Base-by-base conservation (phyloP, 1,140 invertebrate species). In the Calliphora vicina region DNA sequence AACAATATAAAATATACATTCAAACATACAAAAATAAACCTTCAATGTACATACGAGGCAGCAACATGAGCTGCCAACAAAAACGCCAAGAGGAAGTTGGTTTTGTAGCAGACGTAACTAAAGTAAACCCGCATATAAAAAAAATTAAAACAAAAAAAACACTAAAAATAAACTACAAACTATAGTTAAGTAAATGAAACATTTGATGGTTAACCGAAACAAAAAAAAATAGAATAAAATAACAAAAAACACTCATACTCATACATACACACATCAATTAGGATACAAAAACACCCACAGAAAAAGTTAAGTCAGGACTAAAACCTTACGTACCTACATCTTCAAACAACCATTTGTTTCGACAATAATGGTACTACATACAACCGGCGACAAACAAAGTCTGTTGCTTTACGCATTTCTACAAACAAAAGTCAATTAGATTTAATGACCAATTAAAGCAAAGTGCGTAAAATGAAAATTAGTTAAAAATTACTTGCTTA, bases 111-210 rank as follows among this genome's bases (percentile, higher is more conserved):
- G 45, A 50, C 12, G 13, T 17, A 15, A 13, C 45, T 50, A 50
- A 50, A 50, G 26, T 13, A 74, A 74, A 2, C 26, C 72, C 15
- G 17, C 45, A 50, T 50, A 12, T 2, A 50, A 50, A 43, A 74
- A n/a, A 74, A 17, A 35, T 42, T 74, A 15, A 74, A 27, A 74
- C 26, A 72, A 26, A 72, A 72, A 13, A 72, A 15, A 72, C 71
- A 72, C 35, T 35, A 35, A 35, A 35, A 35, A 35, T 35, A 35
- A 35, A 35, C 35, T 35, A 35, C 35, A 35, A 35, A 35, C 35
- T 35, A 8, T 29, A 74, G 27, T 27, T 74, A 74, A 74, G 72
- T 74, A 74, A 74, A 74, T 74, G 72, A 35, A 74, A 74, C 72
- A 74, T 74, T 17, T 74, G 72, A 74, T 74, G 72, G 27, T 74